Base-by-base conservation (phyloP, 2,113 vertebrate species). In the Pseudorasbora parva region DNA sequence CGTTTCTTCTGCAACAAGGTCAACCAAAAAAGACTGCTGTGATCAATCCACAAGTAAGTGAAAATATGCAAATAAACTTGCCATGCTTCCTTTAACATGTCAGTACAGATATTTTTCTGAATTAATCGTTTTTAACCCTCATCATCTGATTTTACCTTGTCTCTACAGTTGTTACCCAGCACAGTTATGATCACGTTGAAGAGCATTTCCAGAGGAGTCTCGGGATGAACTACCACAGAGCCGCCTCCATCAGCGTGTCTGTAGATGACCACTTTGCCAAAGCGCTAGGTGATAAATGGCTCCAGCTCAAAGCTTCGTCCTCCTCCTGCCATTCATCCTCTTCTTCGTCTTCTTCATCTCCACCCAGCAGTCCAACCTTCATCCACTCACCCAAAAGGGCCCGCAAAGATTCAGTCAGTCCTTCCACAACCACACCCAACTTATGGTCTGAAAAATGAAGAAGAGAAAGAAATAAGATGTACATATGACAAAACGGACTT, bases 221-320 rank as follows among this genome's bases (percentile, higher is more conserved):
- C 5, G 95, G 95, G 0, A 72, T 87, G 15, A 88, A 92, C 87
- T 95, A 95, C 89, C 91, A 92, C 68, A 90, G 84, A 51, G 78
- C 87, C 19, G 83, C 62, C 41, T 84, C 94, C 80, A 93, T 94
- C 91, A 93, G 93, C 15, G 91, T 94, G 27, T 95, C 95, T 0
- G 95, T 95, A 1, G 95, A 95, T 8, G 94, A 95, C 85, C 95
- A 95, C 87, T 95, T 95, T 10, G 93, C 95, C 89, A 95, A 95
- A 87, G 95, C 95, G 41, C 85, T 95, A 83, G 95, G 95, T 8
- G 93, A 95, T 80, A 94, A 94, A 85, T 95, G 95, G 95, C 91
- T 91, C 37, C 91, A 94, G 87, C 91, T 95, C 14, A 93, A 94
- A 81, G 86, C 82, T 11, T 87, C 88, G 8, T 77, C 86, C 7